phyloP scores from a whole-genome alignment of 2,888 invertebrate species.

The Tridacna crocea region DNA sequence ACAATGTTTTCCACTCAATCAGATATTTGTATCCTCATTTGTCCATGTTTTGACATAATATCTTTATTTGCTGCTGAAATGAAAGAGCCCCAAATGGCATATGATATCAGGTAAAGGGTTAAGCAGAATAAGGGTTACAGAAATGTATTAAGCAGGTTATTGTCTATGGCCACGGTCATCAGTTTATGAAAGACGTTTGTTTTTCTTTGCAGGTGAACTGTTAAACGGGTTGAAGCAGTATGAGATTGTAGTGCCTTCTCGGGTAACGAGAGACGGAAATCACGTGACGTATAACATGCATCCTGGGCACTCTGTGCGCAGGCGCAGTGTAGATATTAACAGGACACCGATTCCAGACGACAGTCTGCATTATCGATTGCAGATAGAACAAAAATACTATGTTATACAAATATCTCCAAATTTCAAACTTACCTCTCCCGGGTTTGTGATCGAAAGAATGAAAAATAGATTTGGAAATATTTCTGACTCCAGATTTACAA shows the following conservation, averaged over 20 bases:
- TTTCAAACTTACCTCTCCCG: conserved; percentile 89
- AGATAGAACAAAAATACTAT: conserved; percentile 71
- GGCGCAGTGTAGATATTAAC: conserved; percentile 61
- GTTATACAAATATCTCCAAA: conserved; percentile 86
- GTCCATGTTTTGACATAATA: too few relatives aligned
- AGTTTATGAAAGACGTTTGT: neutral
- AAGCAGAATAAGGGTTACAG: too few relatives aligned
- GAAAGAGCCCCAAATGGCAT: too few relatives aligned
- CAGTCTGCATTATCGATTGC: conserved; percentile 75
- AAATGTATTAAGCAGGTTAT: too few relatives aligned
- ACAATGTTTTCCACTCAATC: too few relatives aligned
- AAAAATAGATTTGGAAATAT: conserved; percentile 77
- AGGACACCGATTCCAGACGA: conserved; percentile 16
- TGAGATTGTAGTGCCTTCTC: conserved; percentile 73
- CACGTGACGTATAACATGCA: conserved; percentile 73
- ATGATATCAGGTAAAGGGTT: too few relatives aligned
- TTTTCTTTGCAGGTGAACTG: conserved; percentile 73
- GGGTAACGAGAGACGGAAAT: conserved; percentile 71
- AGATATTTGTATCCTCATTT: too few relatives aligned
- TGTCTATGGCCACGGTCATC: too few relatives aligned
- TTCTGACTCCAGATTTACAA: conserved; percentile 71
- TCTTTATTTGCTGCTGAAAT: too few relatives aligned
- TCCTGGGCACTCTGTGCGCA: conserved; percentile 65
- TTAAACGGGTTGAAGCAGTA: conserved; percentile 65
- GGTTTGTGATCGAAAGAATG: conserved; percentile 90